Percentiles rank a stretch among this genome's conserved stretches.
Conservation (phyloP, 1,140 invertebrate species). For the Hyposmocoma kahamanoa region DNA sequence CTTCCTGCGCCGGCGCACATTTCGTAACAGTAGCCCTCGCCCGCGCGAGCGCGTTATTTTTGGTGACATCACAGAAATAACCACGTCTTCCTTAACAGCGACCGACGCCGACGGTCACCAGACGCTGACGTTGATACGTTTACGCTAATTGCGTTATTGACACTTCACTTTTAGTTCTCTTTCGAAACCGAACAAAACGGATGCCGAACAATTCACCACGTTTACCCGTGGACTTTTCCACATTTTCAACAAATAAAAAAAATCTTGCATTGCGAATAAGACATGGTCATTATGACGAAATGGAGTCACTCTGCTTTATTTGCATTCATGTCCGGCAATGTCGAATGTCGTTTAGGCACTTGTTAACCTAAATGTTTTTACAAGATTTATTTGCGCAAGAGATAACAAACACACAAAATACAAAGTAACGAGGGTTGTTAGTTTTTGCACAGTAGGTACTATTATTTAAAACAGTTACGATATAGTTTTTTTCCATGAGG, state of each 20-base stretch:
- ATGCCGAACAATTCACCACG: background rate
- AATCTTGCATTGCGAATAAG: constrained; percentile 1
- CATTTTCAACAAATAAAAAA: constrained; percentile 8
- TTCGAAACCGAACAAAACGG: constrained; percentile 29
- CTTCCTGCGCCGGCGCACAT: constrained; percentile 47
- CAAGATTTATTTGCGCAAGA: too few relatives aligned
- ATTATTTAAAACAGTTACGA: too few relatives aligned
- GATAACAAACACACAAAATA: too few relatives aligned
- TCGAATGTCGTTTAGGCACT: background rate
- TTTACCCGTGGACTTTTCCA: constrained; percentile 1
- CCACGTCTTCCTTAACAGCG: constrained; percentile 47
- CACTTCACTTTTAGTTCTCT: constrained; percentile 46
- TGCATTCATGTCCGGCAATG: constrained; percentile 19
- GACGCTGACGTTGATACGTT: constrained; percentile 61
- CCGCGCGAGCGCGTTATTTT: constrained; percentile 52
- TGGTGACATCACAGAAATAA: constrained; percentile 68
- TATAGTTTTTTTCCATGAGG: too few relatives aligned
- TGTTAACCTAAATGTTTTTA: background rate
- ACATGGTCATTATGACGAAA: constrained; percentile 24
- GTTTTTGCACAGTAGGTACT: too few relatives aligned
- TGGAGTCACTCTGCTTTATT: constrained; percentile 22
- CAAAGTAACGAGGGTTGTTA: too few relatives aligned
- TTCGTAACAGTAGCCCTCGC: constrained; percentile 55
- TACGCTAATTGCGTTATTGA: constrained; percentile 69
- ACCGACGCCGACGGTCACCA: constrained; percentile 31